Conservation (phyloP, 2,797 vertebrate genomes). For the Spinus olivaceus region DNA sequence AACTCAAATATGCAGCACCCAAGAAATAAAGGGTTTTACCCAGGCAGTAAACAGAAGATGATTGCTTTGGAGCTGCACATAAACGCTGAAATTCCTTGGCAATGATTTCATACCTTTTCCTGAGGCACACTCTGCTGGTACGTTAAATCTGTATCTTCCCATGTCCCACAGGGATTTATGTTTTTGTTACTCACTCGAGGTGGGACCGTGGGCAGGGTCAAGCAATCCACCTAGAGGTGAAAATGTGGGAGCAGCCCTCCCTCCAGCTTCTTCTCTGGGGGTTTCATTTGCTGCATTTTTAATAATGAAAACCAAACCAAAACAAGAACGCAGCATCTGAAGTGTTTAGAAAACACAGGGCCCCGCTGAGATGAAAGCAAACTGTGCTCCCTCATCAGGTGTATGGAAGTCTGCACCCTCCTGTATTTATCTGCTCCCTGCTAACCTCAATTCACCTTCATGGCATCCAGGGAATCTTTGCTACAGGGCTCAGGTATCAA, state of each 20-base stretch:
- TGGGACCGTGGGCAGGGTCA: constrained; percentile 54
- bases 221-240: constrained; percentile 45
- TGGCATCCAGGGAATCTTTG: constrained; percentile 52
- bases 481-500: constrained; percentile 48
- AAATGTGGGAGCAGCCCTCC: constrained; percentile 55
- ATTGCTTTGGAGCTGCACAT: background rate
- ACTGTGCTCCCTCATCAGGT: constrained; percentile 37
- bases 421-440: constrained; percentile 45
- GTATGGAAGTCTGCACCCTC: constrained; percentile 46
- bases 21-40: constrained; percentile 31
- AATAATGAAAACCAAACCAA: constrained; percentile 53
- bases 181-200: background rate
- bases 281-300: constrained; percentile 26
- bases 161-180: background rate
- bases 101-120: constrained; percentile 21
- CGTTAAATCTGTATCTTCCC: background rate
- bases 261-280: background rate
- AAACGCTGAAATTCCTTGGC: background rate
- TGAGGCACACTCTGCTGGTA: constrained; percentile 6
- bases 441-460: constrained; percentile 54
- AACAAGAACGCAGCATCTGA: background rate
- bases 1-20: background rate
- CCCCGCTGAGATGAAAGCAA: constrained; percentile 29
- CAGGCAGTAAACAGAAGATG: background rate
- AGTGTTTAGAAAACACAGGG: constrained; percentile 40